Percentiles rank a stretch among this genome's conserved stretches.
Conservation (phyloP, 92 coral and sea anemone genomes). For the Anthopleura xanthogrammica region DNA sequence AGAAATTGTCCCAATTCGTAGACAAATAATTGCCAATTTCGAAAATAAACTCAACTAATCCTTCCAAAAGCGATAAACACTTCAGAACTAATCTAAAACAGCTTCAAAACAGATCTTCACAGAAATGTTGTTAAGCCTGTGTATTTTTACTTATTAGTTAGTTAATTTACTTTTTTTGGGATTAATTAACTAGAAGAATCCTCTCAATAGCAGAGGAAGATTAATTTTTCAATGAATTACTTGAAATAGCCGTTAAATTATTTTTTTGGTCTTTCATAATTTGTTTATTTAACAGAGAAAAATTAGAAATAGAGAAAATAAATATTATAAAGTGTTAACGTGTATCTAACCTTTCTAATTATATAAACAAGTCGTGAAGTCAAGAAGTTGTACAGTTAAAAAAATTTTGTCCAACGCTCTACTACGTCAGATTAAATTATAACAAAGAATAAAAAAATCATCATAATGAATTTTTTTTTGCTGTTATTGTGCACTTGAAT, state of each 20-base stretch:
- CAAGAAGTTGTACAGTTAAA: background rate
- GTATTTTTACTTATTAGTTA: background rate
- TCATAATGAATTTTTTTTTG: background rate
- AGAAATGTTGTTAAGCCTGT: background rate
- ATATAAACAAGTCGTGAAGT: background rate
- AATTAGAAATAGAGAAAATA: background rate
- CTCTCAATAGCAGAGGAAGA: background rate
- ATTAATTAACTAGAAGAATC: background rate
- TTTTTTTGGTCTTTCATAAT: background rate
- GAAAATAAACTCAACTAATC: slow-evolving; percentile 1
- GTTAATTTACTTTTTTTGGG: background rate
- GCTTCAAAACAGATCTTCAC: background rate
- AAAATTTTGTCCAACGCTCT: background rate
- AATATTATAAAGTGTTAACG: background rate
- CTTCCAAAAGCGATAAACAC: background rate
- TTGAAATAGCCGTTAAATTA: background rate
- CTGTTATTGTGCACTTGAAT: background rate
- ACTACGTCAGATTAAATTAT: background rate
- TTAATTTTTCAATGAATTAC: background rate
- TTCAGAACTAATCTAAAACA: background rate
- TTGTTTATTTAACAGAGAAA: slow-evolving; percentile 25
- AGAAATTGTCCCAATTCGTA: background rate
- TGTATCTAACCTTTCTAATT: background rate
- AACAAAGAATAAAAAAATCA: background rate
- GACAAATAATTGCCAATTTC: background rate